Percentiles rank a stretch among this genome's conserved stretches.
These are phyloP conservation scores for Miichthys miiuy DNA, from an alignment of 2,797 vertebrate genomes.

Conservation along the genomic window DNA sequence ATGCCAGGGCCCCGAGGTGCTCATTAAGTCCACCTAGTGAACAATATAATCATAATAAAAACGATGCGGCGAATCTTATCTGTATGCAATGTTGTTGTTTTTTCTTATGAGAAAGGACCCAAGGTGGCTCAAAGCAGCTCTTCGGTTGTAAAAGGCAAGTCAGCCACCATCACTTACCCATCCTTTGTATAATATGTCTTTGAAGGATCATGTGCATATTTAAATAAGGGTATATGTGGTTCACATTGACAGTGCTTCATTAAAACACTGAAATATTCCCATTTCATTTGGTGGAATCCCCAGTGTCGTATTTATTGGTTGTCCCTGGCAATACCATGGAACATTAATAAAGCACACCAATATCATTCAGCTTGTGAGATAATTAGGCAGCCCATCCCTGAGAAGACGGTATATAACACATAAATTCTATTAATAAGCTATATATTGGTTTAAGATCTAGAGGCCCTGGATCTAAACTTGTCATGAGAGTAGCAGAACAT, in stretches of 20 bases:
- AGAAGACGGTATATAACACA: conserved; percentile 77
- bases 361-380: conserved; percentile 79
- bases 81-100: conserved; percentile 63
- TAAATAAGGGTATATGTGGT: conserved; percentile 69
- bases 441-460: conserved; percentile 81
- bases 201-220: conserved; percentile 73
- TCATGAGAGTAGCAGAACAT: conserved; percentile 69
- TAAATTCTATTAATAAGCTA: conserved; percentile 86
- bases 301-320: conserved; percentile 80
- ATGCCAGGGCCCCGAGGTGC: conserved; percentile 58
- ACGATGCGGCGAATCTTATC: conserved; percentile 63
- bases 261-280: conserved; percentile 81
- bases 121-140: conserved; percentile 63
- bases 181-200: conserved; percentile 72
- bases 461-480: conserved; percentile 71
- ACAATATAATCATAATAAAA: conserved; percentile 74
- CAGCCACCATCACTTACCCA: conserved; percentile 66
- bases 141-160: conserved; percentile 68
- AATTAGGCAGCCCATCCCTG: conserved; percentile 77
- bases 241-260: conserved; percentile 76
- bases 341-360: conserved; percentile 82
- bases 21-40: conserved; percentile 69
- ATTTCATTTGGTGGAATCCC: conserved; percentile 79
- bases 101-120: conserved; percentile 63
- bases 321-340: conserved; percentile 74